phyloP scores from a whole-genome alignment of 2,888 invertebrate species.

The Cephus rjabovi region DNA sequence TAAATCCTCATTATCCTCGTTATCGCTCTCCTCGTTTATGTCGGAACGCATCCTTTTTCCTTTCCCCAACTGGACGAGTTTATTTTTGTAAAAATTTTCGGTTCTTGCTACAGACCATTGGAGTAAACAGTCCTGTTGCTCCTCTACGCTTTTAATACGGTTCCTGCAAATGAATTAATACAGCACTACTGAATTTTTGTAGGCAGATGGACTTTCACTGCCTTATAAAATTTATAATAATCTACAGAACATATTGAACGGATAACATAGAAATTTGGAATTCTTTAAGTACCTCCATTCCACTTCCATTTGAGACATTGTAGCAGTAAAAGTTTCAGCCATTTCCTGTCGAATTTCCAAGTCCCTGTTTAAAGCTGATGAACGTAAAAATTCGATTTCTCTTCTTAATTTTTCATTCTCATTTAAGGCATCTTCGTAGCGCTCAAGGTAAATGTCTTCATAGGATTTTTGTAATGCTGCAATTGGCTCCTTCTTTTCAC shows the following conservation, averaged over 20 bases:
- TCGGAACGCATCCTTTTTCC: constrained; percentile 39
- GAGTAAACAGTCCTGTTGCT: constrained; percentile 50
- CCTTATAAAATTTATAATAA: background rate
- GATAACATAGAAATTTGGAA: background rate
- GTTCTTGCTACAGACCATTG: constrained; percentile 51
- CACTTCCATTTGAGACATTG: constrained; percentile 52
- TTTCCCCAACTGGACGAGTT: constrained; percentile 18
- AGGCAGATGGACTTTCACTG: background rate
- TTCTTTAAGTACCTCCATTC: constrained; percentile 48
- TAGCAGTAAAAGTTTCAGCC: constrained; percentile 48
- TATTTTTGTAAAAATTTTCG: constrained; percentile 52
- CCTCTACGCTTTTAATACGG: constrained; percentile 53
- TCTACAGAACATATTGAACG: no score
- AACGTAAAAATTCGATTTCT: constrained; percentile 47
- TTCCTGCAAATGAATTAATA: constrained; percentile 28
- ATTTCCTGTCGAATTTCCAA: constrained; percentile 57
- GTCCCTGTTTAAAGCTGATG: constrained; percentile 47
- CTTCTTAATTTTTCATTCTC: constrained; percentile 53
- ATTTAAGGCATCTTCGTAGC: constrained; percentile 46
- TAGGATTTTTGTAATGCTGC: background rate
- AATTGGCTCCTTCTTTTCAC: constrained; percentile 16
- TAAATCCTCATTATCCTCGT: constrained; percentile 33
- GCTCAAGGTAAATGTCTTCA: constrained; percentile 34
- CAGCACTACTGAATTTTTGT: background rate
- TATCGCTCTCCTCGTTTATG: constrained; percentile 14